phyloP scores from a whole-genome alignment of 2,797 vertebrate genomes.

The Lacerta agilis region DNA sequence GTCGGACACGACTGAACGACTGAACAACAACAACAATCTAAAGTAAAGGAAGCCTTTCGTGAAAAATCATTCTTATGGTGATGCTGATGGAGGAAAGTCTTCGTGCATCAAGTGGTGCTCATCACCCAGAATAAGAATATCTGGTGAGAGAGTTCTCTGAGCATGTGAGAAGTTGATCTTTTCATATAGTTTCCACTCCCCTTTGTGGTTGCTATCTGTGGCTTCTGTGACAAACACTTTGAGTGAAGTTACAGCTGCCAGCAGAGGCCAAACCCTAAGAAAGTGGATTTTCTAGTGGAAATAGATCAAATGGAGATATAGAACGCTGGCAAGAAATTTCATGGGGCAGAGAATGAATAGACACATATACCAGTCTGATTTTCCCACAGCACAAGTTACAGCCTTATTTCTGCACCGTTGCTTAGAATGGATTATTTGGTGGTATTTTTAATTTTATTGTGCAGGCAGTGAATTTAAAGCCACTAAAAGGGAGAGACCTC shows the following conservation, averaged over 20 bases:
- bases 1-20: too few relatives aligned
- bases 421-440: neutral
- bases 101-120: conserved; percentile 22
- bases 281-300: conserved; percentile 74
- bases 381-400: conserved; percentile 65
- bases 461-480: neutral
- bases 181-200: conserved; percentile 63
- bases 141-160: conserved; percentile 47
- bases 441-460: neutral
- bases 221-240: conserved; percentile 63
- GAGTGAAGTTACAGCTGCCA: conserved; percentile 49
- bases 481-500: neutral
- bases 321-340: conserved; percentile 64
- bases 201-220: conserved; percentile 62
- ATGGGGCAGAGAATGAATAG: conserved; percentile 33
- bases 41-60: neutral
- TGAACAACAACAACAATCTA: neutral
- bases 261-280: conserved; percentile 30
- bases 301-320: conserved; percentile 71
- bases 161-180: conserved; percentile 51
- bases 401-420: neutral
- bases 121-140: conserved; percentile 4
- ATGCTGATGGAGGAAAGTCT: neutral
- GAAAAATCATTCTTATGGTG: neutral
- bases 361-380: conserved; percentile 51